Base-by-base conservation (phyloP, 2,888 invertebrate genomes). In the Cryptus viduatorius region DNA sequence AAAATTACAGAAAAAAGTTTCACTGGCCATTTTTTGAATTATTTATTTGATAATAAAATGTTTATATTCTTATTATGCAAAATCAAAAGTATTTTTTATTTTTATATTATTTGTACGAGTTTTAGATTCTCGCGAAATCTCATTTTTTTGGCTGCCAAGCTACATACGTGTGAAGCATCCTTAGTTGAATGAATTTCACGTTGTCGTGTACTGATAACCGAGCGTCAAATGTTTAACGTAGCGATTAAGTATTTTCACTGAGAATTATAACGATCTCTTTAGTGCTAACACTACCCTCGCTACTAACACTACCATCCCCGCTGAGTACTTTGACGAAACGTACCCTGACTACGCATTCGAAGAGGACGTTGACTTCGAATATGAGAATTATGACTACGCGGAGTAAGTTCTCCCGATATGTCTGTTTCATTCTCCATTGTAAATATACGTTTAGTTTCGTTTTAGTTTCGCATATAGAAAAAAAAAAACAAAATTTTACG, bases 281-380 rank as follows among this genome's bases (percentile, higher is more conserved):
- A 93, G 92, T 91, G 90, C 91, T 92, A 93, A 93, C 89, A 88
- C 91, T 86, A 92, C 93, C 92, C 92, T 92, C 89, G 88, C 91
- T 86, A 93, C 93, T 93, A 93, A 93, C 89, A 92, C 90, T 86
- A 92, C 91, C 88, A 92, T 91, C 88, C 90, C 89, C 87, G 82
- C 79, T 64, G 92, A 93, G 88, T 92, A 93, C 88, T 89, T 89
- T 88, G 92, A 94, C 86, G 92, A 93, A 87, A 91, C 91, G 88
- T 91, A 93, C 89, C 90, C 91, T 85, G 92, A 93, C 87, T 92
- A 93, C 89, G 93, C 93, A 88, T 90, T 90, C 87, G 93, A 93
- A 88, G 93, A 93, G 87, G 92, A 93, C 59, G 83, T 89, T 87
- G 92, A 93, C 90, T 91, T 92, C 88, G 92, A 93, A 67, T 93